Evolutionary conservation across 1,140 invertebrate species (phyloP).

Genomic region (Euborellia annulipes): DNA sequence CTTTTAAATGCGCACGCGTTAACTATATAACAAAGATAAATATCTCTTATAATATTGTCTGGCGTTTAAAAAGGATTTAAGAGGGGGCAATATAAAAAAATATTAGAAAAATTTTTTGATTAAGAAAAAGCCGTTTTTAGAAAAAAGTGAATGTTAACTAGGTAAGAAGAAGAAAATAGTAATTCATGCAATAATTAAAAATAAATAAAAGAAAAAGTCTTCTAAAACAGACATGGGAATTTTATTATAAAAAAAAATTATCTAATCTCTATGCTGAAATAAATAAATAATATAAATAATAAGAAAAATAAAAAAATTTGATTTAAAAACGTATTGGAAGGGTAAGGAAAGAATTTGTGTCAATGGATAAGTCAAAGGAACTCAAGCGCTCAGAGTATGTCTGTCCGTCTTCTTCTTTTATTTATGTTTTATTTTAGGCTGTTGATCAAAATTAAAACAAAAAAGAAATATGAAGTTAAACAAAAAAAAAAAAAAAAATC

Average conservation of each 20-base stretch:
- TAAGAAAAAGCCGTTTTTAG: no score
- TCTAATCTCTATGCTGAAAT: no score
- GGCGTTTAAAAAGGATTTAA: no score
- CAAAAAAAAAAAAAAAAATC: neutral
- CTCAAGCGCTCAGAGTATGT: neutral
- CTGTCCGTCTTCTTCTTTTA: no score
- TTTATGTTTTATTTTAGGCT: no score
- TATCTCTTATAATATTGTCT: no score
- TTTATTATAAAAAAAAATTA: neutral
- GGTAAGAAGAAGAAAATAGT: neutral
- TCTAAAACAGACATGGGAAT: neutral
- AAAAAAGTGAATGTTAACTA: no score
- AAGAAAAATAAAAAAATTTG: slow-evolving; percentile 4
- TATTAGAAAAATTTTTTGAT: no score
- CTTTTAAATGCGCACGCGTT: no score
- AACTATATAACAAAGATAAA: no score
- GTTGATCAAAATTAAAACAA: neutral
- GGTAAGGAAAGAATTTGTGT: neutral
- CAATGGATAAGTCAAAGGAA: neutral
- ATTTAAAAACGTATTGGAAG: slow-evolving; percentile 4
- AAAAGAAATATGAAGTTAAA: slow-evolving; percentile 2
- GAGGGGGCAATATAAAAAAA: no score
- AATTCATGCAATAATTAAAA: slow-evolving; percentile 1
- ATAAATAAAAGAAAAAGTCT: slow-evolving; percentile 8
- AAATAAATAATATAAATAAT: neutral